These are phyloP conservation scores for Arctopsyche grandis DNA, from an alignment of 1,140 invertebrate genomes.

Conservation along the genomic window DNA sequence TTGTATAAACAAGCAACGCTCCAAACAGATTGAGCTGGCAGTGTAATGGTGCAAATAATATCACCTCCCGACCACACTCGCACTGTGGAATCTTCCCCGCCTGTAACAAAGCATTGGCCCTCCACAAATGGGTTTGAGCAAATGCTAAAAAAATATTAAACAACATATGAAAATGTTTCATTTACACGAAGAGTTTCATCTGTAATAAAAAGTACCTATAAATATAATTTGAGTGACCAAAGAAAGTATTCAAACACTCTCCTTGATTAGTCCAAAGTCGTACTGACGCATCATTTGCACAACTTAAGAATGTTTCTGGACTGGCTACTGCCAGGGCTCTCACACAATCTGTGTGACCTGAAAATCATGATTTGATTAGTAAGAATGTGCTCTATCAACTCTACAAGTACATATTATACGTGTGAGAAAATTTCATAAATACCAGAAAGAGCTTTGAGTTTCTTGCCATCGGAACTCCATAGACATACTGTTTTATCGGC, in stretches of 20 bases:
- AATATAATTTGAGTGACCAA: conserved; percentile 85
- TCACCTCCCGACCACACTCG: conserved; percentile 80
- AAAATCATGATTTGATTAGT: conserved; percentile 53
- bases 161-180: too few species aligned
- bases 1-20: conserved; percentile 81
- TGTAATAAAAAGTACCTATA: too few species aligned
- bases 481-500: conserved; percentile 92
- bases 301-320: conserved; percentile 81
- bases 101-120: conserved; percentile 74
- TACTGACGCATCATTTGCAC: conserved; percentile 90
- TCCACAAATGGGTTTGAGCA: conserved; percentile 70
- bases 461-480: conserved; percentile 74
- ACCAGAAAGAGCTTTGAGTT: conserved; percentile 67
- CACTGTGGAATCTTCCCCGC: conserved; percentile 89
- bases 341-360: conserved; percentile 92
- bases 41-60: conserved; percentile 75
- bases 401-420: background rate
- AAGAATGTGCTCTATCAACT: background rate
- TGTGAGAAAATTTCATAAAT: conserved; percentile 15
- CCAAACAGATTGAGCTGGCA: conserved; percentile 93
- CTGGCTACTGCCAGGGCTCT: conserved; percentile 77
- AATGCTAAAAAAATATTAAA: conserved; percentile 66
- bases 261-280: conserved; percentile 84
- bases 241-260: conserved; percentile 80
- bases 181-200: conserved; percentile 52